These are phyloP conservation scores for Myzus persicae DNA, from an alignment of 1,140 invertebrate species.

Conservation along the genomic window DNA sequence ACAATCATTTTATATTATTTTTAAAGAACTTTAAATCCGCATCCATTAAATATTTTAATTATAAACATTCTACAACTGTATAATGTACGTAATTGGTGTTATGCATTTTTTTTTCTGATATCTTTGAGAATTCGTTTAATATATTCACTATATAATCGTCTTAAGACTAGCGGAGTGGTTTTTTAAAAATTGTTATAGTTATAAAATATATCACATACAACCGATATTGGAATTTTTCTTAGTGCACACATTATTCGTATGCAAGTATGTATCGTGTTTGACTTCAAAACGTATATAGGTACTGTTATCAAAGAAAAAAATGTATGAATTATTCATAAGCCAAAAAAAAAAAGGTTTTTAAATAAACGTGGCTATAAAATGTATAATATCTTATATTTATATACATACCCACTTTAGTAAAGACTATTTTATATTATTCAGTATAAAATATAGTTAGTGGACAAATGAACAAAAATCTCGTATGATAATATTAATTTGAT, in stretches of 20 bases:
- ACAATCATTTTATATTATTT: not conserved
- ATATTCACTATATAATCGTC: not conserved
- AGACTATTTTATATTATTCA: not conserved
- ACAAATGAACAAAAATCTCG: not conserved
- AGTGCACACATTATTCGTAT: not conserved
- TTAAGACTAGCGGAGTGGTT: not conserved
- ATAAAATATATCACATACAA: not conserved
- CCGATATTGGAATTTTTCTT: slow-evolving; percentile 10
- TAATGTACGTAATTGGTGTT: accelerated
- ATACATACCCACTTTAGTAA: not conserved
- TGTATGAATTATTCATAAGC: not conserved
- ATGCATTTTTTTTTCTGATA: not conserved
- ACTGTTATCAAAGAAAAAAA: not conserved
- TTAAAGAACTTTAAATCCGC: too few relatives aligned
- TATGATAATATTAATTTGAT: not conserved
- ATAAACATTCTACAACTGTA: too few relatives aligned
- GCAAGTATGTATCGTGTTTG: not conserved
- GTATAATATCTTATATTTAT: not conserved
- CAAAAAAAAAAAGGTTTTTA: not conserved
- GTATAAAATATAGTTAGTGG: not conserved
- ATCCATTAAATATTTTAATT: not conserved
- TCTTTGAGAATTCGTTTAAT: not conserved
- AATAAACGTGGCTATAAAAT: not conserved
- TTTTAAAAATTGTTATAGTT: not conserved
- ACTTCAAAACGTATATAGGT: not conserved